These are phyloP conservation scores for Agonopterix alstromeriana DNA, from an alignment of 2,888 invertebrate species.

Conservation along the genomic window DNA sequence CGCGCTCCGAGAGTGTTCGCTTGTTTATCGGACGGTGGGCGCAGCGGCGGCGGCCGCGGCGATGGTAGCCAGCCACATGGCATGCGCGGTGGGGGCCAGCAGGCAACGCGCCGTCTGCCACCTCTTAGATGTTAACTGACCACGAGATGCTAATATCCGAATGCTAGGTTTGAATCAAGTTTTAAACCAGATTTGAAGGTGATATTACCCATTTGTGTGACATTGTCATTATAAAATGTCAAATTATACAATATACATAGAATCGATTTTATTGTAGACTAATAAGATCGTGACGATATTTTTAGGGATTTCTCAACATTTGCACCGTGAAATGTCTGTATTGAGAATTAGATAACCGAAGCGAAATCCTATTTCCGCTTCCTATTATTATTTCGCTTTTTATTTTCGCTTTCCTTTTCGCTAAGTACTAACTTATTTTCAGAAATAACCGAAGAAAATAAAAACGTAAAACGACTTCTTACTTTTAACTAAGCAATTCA, in stretches of 20 bases:
- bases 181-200: conserved; percentile 13
- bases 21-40: conserved; percentile 41
- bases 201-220: conserved; percentile 11
- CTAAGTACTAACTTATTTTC: too few species aligned
- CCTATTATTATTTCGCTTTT: too few species aligned
- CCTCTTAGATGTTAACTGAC: conserved; percentile 36
- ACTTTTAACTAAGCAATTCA: not conserved
- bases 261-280: not conserved
- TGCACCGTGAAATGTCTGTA: too few species aligned
- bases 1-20: conserved; percentile 46
- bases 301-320: too few species aligned
- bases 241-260: not conserved
- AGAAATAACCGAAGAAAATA: too few species aligned
- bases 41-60: conserved; percentile 14
- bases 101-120: conserved; percentile 50
- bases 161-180: conserved; percentile 9
- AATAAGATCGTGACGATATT: too few species aligned
- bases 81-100: conserved; percentile 49
- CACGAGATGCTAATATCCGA: conserved; percentile 17
- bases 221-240: conserved; percentile 9
- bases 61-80: conserved; percentile 24
- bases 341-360: too few species aligned
- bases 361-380: too few species aligned
- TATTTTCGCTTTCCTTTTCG: too few species aligned
- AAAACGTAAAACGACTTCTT: too few species aligned